Evolutionary conservation across 2,113 vertebrate genomes (phyloP).

Genomic region (Pardalotus punctatus): DNA sequence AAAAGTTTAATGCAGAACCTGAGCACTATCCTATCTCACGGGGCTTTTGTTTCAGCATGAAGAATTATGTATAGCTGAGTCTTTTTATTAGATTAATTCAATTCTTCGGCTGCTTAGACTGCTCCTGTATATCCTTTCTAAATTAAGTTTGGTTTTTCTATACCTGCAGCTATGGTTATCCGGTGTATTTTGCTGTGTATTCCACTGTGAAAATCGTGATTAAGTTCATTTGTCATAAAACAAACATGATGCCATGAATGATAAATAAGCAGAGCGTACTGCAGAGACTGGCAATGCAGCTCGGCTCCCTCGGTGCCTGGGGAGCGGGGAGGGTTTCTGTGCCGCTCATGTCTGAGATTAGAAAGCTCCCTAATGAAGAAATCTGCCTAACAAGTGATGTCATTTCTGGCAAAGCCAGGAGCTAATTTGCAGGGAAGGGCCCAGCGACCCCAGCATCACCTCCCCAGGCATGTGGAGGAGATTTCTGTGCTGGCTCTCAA

Average conservation of each 20-base stretch:
- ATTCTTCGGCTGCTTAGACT: not conserved
- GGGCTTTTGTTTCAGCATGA: not conserved
- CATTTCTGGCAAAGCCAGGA: constrained; percentile 18
- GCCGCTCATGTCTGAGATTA: not conserved
- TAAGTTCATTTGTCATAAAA: constrained; percentile 49
- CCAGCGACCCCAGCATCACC: not conserved
- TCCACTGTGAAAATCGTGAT: constrained; percentile 14
- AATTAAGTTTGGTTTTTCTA: constrained; percentile 4
- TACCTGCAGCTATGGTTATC: constrained; percentile 18
- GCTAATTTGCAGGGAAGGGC: not conserved
- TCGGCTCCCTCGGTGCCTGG: not conserved
- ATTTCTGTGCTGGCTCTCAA: not conserved
- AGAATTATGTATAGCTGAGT: not conserved
- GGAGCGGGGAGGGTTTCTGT: not conserved
- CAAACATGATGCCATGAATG: constrained; percentile 36
- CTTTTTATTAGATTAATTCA: constrained; percentile 30
- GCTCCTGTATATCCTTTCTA: not conserved
- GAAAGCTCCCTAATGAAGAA: constrained; percentile 45
- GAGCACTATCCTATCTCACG: not conserved
- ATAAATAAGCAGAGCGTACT: constrained; percentile 11
- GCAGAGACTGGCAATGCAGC: not conserved
- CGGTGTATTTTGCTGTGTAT: not conserved
- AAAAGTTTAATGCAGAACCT: not conserved
- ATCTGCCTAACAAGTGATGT: constrained; percentile 15
- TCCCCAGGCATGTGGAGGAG: rapidly evolving